phyloP scores from a whole-genome alignment of 2,888 invertebrate species.

The Parapristionchus giblindavisi region DNA sequence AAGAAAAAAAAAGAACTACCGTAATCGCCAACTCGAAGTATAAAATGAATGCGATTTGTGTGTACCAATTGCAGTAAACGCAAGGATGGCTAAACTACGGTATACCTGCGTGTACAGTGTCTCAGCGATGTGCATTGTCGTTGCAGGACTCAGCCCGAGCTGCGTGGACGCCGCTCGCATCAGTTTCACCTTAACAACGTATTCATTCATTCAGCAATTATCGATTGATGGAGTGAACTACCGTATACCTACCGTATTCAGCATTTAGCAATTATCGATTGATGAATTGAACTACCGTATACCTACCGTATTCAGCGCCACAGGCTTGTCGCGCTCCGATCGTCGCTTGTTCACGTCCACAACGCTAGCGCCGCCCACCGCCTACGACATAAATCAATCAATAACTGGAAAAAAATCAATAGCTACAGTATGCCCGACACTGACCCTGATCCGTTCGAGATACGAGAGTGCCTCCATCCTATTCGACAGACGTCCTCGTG shows the following conservation, averaged over 20 bases:
- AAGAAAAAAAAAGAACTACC: too few relatives aligned
- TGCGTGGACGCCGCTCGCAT: slow-evolving; percentile 47
- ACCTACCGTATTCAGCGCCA: slow-evolving; percentile 92
- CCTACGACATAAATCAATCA: slow-evolving; percentile 42
- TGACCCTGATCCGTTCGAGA: slow-evolving; percentile 81
- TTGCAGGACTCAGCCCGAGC: slow-evolving; percentile 57
- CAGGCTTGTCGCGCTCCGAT: slow-evolving; percentile 84
- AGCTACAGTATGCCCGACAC: neutral
- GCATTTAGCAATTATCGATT: neutral
- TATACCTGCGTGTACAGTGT: slow-evolving; percentile 82
- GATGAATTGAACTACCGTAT: neutral
- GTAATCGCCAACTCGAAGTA: too few relatives aligned
- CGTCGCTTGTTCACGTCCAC: slow-evolving; percentile 83
- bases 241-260: neutral
- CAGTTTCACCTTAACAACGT: slow-evolving; percentile 43
- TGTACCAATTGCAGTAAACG: too few relatives aligned
- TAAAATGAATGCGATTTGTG: too few relatives aligned
- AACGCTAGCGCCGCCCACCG: slow-evolving; percentile 75
- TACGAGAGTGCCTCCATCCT: slow-evolving; percentile 92
- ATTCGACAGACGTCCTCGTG: slow-evolving; percentile 88
- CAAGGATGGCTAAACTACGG: too few relatives aligned
- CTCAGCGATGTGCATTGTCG: slow-evolving; percentile 78
- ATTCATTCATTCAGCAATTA: neutral
- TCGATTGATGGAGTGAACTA: neutral
- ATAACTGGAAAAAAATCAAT: neutral